Base-by-base conservation (phyloP, 1,140 invertebrate genomes). In the Neotoxoptera formosana region DNA sequence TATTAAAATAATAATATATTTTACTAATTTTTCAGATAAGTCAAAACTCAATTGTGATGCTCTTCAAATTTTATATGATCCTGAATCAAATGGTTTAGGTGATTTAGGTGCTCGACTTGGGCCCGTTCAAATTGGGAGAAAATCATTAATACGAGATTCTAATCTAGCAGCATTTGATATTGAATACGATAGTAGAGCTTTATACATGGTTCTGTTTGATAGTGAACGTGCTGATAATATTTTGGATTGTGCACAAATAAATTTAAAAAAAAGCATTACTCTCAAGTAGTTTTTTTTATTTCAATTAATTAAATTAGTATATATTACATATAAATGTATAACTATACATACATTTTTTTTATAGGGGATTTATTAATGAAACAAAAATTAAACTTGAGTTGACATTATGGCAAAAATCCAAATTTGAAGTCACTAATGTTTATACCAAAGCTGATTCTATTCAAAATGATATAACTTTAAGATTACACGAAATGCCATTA, bases 191-290 rank as follows among this genome's bases (percentile, higher is more conserved):
- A 97, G 96, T 94, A 96, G 98, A 87, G 96, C 96, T 87, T 95
- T 99, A 21, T 99, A 98, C 95, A 95, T 99, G 36, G 98, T 98
- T 20, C 96, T 99, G 25, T 98, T 97, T 94, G 98, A 99, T 94
- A 96, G 96, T 92, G 96, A 96, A 83, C 97, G 98, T 95, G 95
- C 96, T 3, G 97, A 98, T 94, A 97, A 97, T 84, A 97, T 98
- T 94, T 95, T 98, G 94, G 97, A 97, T 0, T 99, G 98, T 95
- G 97, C 98, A 25, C 97, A 97, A 95, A 97, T 99, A 93, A 96
- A 96, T 94, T 95, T 96, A 47, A 96, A 96, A 41, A 96, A 96
- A 94, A 95, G 97, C 2, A 96, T 96, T 94, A 96, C 96, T 81
- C 96, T 96, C 45, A 98, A 97, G 97, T 98, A 95, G 96, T 96